Evolutionary conservation across 2,797 vertebrate genomes (phyloP), one percentile per base, ranked within the genome.

Genomic region (Harpagifer antarcticus): DNA sequence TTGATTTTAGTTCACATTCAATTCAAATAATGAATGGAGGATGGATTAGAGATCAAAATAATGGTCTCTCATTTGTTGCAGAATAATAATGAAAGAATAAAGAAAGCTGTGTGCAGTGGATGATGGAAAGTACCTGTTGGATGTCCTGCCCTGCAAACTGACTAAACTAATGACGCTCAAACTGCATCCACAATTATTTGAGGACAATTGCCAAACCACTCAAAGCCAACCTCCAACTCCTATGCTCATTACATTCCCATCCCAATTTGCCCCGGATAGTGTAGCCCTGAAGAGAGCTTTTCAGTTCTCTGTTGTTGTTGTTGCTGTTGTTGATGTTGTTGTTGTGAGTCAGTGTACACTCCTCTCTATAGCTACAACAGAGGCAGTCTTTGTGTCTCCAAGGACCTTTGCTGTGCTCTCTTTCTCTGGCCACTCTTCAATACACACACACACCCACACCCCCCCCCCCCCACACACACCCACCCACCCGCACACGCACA

Each of bases 311-410:
- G 68, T 58, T 76, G 84, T 73, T 83, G 66, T 60, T 84, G 71
- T 64, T 86, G 63, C 66, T 83, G 76, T 66, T 84, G 71, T 64
- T 86, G 63, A 66, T 83, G 76, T 66, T 83, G 76, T 27, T 27
- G 4, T 71, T 84, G 59, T 77, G 73, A 84, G 80, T 81, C 20
- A 44, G 60, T 82, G 58, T 69, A 59, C 68, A 65, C 72, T 79
- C 54, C 56, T 86, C 71, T 76, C 48, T 16, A 27, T 27, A 14
- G 70, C 76, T 72, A 43, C 20, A 79, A 93, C 91, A 93, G 68
- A 89, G 78, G 71, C 72, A 60, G 70, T 74, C 89, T 93, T 92
- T 92, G 92, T 92, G 70, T 86, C 67, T 85, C 78, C 42, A 17
- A 69, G 76, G 58, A 73, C 76, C 75, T 80, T 74, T 81, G 76